Base-by-base conservation (phyloP, 2,113 vertebrate species). In the Otus sunia region DNA sequence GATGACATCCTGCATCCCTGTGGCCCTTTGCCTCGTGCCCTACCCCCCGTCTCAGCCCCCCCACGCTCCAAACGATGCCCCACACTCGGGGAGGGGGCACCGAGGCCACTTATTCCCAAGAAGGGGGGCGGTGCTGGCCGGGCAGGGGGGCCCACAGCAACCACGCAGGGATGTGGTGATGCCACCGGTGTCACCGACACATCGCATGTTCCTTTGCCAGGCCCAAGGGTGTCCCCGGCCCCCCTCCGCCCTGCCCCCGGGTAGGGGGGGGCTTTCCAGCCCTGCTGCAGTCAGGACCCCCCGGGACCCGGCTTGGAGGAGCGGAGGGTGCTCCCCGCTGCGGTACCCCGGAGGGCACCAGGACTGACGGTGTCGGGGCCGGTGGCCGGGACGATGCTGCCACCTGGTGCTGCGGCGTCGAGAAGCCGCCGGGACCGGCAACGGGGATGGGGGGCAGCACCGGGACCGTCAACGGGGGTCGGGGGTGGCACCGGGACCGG, bases 321-420 rank as follows among this genome's bases (percentile, higher is more conserved):
- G 22, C 12, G 32, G 39, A 17, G 82, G 11, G 4, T 10, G 10
- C 53, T 93, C 34, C 69, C 80, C 71, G 30, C 50, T 66, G 91
- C 15, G 26, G 34, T 30, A 15, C 10, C 37, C 27, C 2, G 7
- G 27, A 49, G 6, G 23, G 45, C 32, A 16, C 43, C 43, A 55
- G 30, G 22, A 53, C 34, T 9, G 39, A 15, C 23, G 25, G 45
- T 20, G 8, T 7, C 34, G 62, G 58, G 14, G 34, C 86, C 41
- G 47, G 85, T 96, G 93, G 23, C 92, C 94, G 84, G 60, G 92
- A n/a, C 75, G 92, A 96, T 96, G 94, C 96, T 96, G 96, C 96
- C 96, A 95, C n/a, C 96, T 96, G 94, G 83, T 95, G 96, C 66
- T 80, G 9, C 49, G 1, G 23, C 79, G 20, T 22, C 26, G 85